These are phyloP conservation scores for Neotoma lepida DNA, from an alignment of 2,113 vertebrate genomes.

Conservation along the genomic window DNA sequence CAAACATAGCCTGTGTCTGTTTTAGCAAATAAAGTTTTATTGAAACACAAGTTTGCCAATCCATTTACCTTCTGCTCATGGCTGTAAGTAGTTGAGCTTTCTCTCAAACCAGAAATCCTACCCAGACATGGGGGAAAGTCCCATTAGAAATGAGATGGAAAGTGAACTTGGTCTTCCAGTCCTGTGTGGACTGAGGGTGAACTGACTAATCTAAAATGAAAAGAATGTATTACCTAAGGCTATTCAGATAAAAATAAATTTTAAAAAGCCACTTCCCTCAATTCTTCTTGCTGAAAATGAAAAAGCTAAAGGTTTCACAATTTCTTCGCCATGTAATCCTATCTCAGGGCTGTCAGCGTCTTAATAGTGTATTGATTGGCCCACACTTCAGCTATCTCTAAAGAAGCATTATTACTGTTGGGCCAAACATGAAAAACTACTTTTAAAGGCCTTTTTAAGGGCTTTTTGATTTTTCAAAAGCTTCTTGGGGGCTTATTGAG, in stretches of 20 bases:
- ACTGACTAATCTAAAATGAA: conserved; percentile 63
- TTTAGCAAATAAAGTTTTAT: conserved; percentile 62
- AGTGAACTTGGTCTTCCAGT: conserved; percentile 36
- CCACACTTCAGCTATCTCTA: conserved; percentile 72
- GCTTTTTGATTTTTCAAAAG: conserved; percentile 75
- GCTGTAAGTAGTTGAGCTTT: not conserved
- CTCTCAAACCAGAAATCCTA: not conserved
- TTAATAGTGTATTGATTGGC: conserved; percentile 82
- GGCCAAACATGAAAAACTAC: conserved; percentile 80
- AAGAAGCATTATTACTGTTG: conserved; percentile 75
- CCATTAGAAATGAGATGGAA: not conserved
- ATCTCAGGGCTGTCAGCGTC: conserved; percentile 56
- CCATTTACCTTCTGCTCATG: not conserved
- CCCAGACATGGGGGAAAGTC: not conserved
- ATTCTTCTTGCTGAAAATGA: conserved; percentile 76
- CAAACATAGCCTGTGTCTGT: not conserved
- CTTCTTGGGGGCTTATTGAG: conserved; percentile 76
- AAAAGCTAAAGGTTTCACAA: conserved; percentile 75
- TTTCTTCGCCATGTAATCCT: conserved; percentile 74
- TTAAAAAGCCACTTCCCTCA: conserved; percentile 65
- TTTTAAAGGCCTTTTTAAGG: conserved; percentile 74
- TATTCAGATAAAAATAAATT: conserved; percentile 74
- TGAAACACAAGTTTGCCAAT: not conserved
- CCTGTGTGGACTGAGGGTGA: conserved; percentile 26
- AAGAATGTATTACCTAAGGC: conserved; percentile 52